These are phyloP conservation scores for Portevinia maculata DNA, from an alignment of 2,888 invertebrate genomes.

Conservation along the genomic window DNA sequence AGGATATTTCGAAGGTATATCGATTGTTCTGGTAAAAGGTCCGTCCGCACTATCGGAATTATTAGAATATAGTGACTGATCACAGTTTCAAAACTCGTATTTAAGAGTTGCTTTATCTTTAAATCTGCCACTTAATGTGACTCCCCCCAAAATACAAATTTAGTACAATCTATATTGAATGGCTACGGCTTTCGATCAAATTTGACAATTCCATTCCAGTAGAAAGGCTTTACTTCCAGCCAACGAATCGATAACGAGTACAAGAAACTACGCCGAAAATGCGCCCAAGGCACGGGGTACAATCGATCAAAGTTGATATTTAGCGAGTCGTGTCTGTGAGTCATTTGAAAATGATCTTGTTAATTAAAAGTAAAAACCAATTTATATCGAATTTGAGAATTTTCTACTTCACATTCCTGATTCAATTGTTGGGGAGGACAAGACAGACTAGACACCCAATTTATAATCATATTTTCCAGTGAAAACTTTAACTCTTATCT, in stretches of 20 bases:
- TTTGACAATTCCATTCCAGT: conserved; percentile 23
- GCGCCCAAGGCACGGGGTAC: conserved; percentile 1
- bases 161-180: conserved; percentile 4
- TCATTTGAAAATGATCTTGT: no score
- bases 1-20: background rate
- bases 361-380: no score
- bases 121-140: background rate
- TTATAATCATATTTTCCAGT: no score
- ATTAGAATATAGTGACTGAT: background rate
- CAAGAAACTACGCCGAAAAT: conserved; percentile 4
- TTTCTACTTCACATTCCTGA: no score
- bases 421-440: no score
- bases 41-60: conserved; percentile 7
- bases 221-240: conserved; percentile 21
- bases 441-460: no score
- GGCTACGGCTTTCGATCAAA: background rate
- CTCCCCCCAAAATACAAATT: conserved; percentile 1
- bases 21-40: background rate
- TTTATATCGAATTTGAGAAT: no score
- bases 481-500: no score
- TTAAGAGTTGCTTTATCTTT: conserved; percentile 5
- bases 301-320: conserved; percentile 24
- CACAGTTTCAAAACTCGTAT: background rate
- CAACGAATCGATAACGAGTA: background rate
- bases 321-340: background rate